phyloP scores from a whole-genome alignment of 2,888 invertebrate genomes.

The Platycnemis pennipes region DNA sequence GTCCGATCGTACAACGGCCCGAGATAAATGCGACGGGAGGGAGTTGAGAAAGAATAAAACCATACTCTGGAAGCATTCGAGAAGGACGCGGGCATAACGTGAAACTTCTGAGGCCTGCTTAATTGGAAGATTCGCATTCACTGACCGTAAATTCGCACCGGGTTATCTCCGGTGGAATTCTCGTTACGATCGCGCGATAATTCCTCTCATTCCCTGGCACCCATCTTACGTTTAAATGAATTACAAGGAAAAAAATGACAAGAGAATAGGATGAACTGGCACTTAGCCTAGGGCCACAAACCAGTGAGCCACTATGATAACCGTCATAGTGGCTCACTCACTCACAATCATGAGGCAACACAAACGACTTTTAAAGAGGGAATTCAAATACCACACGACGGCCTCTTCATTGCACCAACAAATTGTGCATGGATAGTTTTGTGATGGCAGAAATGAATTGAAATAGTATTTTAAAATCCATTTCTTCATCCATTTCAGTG shows the following conservation, averaged over 20 bases:
- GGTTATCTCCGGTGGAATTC: constrained; percentile 14
- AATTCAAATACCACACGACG: neutral
- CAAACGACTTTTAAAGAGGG: neutral
- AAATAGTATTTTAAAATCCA: neutral
- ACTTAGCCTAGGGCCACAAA: neutral
- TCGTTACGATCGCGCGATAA: neutral
- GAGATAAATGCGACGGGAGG: neutral
- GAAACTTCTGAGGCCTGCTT: neutral
- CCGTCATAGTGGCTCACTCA: too few relatives aligned
- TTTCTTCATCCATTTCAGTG: neutral
- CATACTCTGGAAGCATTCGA: neutral
- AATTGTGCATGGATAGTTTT: neutral
- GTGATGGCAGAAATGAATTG: neutral
- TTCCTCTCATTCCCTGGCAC: neutral
- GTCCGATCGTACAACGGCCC: neutral
- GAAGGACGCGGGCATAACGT: neutral
- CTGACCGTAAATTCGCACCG: neutral
- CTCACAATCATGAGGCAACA: neutral
- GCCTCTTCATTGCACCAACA: neutral
- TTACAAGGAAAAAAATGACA: neutral
- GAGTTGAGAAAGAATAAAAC: neutral
- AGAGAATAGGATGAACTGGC: neutral
- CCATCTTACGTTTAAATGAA: neutral
- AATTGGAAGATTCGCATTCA: constrained; percentile 21
- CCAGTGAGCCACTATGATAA: neutral